Base-by-base conservation (phyloP, 2,888 invertebrate genomes). In the Caenorhabditis zanzibari region DNA sequence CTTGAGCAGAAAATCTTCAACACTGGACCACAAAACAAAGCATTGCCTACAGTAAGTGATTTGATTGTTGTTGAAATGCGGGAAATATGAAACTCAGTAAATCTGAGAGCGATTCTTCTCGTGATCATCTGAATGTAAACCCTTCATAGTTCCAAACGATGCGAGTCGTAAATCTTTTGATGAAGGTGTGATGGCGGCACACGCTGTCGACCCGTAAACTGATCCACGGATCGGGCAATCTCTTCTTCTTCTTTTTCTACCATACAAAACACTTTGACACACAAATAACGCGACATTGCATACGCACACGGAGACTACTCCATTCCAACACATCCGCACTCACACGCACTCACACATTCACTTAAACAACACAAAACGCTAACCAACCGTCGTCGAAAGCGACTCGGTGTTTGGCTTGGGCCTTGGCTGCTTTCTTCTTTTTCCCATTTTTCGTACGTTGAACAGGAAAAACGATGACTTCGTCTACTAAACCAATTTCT, bases 1-100 rank as follows among this genome's bases (percentile, higher is more conserved):
- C 71, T 84, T 32, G 86, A 88, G 56, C 84, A 84, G 61, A 79
- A 85, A 64, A 74, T 82, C 19, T 87, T 87, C 76, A 87, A 87
- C 44, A 84, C 81, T 7, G 84, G 85, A 56, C 79, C 82, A n/a
- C 73, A 82, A 16, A 74, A 64, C 26, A 83, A 82, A 49, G 80
- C 79, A 0, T 76, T 85, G 47, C 87, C 87, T 1, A 79, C 81
- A 14, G 87, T 87, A 19, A 82, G 87, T 87, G 28, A 12, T 47
- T 19, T 47, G 14, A 19, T n/a, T n/a, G n/a, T n/a, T n/a, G n/a
- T n/a, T n/a, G n/a, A n/a, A n/a, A n/a, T n/a, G n/a, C n/a, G n/a
- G n/a, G n/a, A n/a, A n/a, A n/a, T n/a, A n/a, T n/a, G n/a, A n/a
- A n/a, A n/a, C n/a, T n/a, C n/a, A n/a, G n/a, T n/a, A n/a, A n/a